Percentiles rank a stretch among this genome's conserved stretches.
phyloP scores from a whole-genome alignment of 2,888 invertebrate genomes.

The Synanthedon tipuliformis region DNA sequence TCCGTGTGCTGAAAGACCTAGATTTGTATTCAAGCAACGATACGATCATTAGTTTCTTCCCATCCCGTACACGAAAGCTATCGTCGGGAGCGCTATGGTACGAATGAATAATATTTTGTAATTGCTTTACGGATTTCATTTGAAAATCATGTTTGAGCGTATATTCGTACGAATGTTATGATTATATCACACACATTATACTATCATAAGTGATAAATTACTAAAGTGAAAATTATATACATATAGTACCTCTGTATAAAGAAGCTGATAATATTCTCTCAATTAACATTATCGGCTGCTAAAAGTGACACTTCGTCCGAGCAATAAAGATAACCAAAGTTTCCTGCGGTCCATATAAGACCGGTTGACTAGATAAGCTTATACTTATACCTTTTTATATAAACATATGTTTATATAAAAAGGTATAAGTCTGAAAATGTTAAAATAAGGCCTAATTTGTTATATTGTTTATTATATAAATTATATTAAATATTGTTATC shows the following conservation, averaged over 20 bases:
- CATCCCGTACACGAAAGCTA: conserved; percentile 50
- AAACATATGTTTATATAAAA: too few species aligned
- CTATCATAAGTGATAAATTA: neutral
- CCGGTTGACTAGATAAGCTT: conserved; percentile 9
- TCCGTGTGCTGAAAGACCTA: conserved; percentile 50
- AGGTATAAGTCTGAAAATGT: too few species aligned
- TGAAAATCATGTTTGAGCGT: conserved; percentile 33
- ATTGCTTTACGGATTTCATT: conserved; percentile 45
- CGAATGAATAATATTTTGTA: conserved; percentile 53
- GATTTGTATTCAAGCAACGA: conserved; percentile 65
- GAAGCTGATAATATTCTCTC: neutral
- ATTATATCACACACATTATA: too few species aligned
- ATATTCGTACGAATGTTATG: conserved; percentile 12
- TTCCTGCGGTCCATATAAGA: conserved; percentile 4
- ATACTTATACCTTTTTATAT: too few species aligned
- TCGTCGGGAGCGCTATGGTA: conserved; percentile 34
- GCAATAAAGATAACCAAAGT: conserved; percentile 33
- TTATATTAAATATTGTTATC: too few species aligned
- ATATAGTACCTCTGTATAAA: neutral
- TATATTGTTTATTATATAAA: too few species aligned
- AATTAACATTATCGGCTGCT: conserved; percentile 11
- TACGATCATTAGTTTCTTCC: conserved; percentile 65
- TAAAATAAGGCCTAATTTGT: too few species aligned
- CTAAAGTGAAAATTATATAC: neutral
- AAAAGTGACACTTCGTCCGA: conserved; percentile 39